Conservation (phyloP, 2,888 invertebrate species). For the Mechanitis messenoides region DNA sequence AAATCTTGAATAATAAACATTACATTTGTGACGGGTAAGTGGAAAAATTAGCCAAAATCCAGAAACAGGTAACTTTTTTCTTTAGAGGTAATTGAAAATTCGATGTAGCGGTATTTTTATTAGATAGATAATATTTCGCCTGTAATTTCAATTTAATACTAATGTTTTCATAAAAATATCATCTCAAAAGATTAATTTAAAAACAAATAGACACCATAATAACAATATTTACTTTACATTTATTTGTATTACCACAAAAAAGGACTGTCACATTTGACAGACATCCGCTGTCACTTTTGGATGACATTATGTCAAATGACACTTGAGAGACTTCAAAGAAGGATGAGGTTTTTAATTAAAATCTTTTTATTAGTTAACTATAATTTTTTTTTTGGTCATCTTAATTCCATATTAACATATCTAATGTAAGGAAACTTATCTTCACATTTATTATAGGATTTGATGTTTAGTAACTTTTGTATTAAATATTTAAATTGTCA, state of each 20-base stretch:
- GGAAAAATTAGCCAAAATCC: constrained; percentile 49
- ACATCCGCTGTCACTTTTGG: no score
- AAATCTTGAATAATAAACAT: not conserved
- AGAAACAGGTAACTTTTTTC: constrained; percentile 40
- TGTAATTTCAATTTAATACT: constrained; percentile 13
- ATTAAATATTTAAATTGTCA: no score
- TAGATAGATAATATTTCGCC: constrained; percentile 51
- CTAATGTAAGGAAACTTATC: constrained; percentile 42
- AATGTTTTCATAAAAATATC: no score
- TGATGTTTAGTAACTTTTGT: not conserved
- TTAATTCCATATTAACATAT: constrained; percentile 44
- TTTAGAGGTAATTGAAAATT: constrained; percentile 46
- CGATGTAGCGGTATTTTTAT: constrained; percentile 45
- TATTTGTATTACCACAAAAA: no score
- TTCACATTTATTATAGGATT: not conserved
- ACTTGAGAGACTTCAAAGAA: no score
- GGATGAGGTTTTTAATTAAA: no score
- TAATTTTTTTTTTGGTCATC: not conserved
- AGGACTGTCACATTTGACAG: no score
- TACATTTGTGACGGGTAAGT: constrained; percentile 21
- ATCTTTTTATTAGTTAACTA: no score
- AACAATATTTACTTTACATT: no score
- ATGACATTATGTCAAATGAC: no score
- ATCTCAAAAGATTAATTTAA: not conserved
- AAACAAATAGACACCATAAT: no score